Conservation (phyloP, 2,888 invertebrate species). For the Hyposoter didymator region DNA sequence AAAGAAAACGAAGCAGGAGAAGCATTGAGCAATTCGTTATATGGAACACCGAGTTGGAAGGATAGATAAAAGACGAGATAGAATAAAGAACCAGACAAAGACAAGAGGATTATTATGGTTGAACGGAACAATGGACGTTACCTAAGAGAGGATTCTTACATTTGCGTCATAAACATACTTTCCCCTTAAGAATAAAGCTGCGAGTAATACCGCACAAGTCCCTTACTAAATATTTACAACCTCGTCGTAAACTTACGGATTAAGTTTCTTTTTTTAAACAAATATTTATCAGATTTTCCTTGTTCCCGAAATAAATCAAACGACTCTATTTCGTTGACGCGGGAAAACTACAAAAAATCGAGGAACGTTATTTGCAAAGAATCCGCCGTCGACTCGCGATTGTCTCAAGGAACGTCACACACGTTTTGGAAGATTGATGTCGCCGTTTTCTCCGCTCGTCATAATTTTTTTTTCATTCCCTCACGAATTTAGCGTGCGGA, state of each 20-base stretch:
- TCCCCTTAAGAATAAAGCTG: slow-evolving; percentile 18
- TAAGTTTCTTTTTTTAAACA: neutral
- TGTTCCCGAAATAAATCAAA: neutral
- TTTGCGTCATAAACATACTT: slow-evolving; percentile 34
- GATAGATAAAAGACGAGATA: slow-evolving; percentile 24
- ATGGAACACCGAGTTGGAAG: neutral
- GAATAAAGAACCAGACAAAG: slow-evolving; percentile 30
- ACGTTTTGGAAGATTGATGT: neutral
- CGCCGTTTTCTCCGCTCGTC: neutral
- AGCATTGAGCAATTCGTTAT: neutral
- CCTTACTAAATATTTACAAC: slow-evolving; percentile 5
- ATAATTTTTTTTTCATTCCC: neutral
- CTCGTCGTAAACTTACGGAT: slow-evolving; percentile 18
- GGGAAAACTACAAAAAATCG: neutral
- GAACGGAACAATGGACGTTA: slow-evolving; percentile 20
- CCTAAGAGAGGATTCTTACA: slow-evolving; percentile 35
- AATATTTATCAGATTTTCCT: neutral
- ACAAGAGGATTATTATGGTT: slow-evolving; percentile 37
- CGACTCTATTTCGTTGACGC: no score
- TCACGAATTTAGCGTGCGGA: no score
- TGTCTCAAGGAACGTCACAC: neutral
- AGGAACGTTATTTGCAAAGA: no score
- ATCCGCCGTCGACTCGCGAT: no score
- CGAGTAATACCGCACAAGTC: slow-evolving; percentile 1
- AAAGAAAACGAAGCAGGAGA: slow-evolving; percentile 7